Percentiles rank a stretch among this genome's conserved stretches.
Evolutionary conservation across 1,140 invertebrate species (phyloP).

Genomic region (Galendromus occidentalis): DNA sequence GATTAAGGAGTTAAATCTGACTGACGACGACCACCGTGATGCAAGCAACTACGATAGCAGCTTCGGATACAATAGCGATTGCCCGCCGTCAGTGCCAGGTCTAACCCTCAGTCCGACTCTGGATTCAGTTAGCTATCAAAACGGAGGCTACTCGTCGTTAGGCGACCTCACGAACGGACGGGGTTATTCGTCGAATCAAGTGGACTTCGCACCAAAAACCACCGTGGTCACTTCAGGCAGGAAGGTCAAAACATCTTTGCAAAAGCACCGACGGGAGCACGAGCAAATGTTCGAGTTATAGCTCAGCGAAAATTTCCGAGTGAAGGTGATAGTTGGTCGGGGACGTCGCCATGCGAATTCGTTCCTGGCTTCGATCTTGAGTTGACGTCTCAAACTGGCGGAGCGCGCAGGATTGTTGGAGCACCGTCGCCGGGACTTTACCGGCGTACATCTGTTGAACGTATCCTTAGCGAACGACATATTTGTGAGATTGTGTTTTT

Average conservation of each 20-base stretch:
- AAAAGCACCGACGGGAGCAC: not conserved
- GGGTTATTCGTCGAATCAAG: not conserved
- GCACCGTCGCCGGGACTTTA: no score
- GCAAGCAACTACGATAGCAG: not conserved
- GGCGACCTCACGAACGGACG: conserved; percentile 2
- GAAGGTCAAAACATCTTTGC: not conserved
- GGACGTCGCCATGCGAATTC: no score
- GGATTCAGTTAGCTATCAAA: conserved; percentile 4
- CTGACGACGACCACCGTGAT: conserved; percentile 12
- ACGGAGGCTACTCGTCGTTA: not conserved
- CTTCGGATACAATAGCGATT: not conserved
- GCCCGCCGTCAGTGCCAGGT: not conserved
- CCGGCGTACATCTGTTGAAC: no score
- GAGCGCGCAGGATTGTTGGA: no score
- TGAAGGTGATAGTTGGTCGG: no score
- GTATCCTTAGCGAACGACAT: no score
- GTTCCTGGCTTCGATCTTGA: no score
- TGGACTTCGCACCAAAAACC: not conserved
- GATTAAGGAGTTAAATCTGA: conserved; percentile 42
- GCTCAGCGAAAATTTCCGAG: no score
- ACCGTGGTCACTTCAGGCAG: conserved; percentile 1
- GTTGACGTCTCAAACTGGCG: no score
- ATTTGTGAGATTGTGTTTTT: no score
- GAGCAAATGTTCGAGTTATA: conserved; percentile 10
- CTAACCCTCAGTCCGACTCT: conserved; percentile 6